Conservation (phyloP, 2,888 invertebrate genomes). For the Synergus japonicus region DNA sequence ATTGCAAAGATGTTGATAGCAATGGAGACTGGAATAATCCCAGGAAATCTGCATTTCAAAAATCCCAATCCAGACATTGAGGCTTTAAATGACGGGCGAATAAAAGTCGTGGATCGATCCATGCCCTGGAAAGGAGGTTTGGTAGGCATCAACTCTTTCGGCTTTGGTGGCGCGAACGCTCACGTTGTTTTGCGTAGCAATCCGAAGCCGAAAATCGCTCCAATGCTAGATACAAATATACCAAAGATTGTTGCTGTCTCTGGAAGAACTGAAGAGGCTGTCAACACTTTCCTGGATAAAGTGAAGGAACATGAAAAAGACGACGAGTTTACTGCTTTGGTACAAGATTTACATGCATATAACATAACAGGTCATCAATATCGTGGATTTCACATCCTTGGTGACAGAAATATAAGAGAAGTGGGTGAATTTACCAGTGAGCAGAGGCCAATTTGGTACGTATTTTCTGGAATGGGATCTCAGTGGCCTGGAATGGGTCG, state of each 20-base stretch:
- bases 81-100: conserved; percentile 91
- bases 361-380: conserved; percentile 87
- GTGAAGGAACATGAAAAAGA: conserved; percentile 80
- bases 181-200: conserved; percentile 91
- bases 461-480: conserved; percentile 98
- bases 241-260: conserved; percentile 88
- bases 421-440: conserved; percentile 79
- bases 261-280: conserved; percentile 91
- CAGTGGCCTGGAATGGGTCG: conserved; percentile 98
- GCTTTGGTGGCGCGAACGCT: conserved; percentile 98
- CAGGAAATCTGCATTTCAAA: conserved; percentile 93
- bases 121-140: conserved; percentile 94
- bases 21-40: conserved; percentile 94
- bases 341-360: conserved; percentile 86
- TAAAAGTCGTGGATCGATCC: conserved; percentile 91
- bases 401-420: conserved; percentile 79
- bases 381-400: conserved; percentile 90
- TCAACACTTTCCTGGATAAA: conserved; percentile 82
- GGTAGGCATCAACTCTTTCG: conserved; percentile 96
- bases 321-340: conserved; percentile 87
- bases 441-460: conserved; percentile 92
- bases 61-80: conserved; percentile 94
- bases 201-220: conserved; percentile 83
- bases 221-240: conserved; percentile 78
- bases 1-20: conserved; percentile 94